Evolutionary conservation across 2,888 invertebrate species (phyloP), one percentile per base, ranked within the genome.

Genomic region (Noctua pronuba): DNA sequence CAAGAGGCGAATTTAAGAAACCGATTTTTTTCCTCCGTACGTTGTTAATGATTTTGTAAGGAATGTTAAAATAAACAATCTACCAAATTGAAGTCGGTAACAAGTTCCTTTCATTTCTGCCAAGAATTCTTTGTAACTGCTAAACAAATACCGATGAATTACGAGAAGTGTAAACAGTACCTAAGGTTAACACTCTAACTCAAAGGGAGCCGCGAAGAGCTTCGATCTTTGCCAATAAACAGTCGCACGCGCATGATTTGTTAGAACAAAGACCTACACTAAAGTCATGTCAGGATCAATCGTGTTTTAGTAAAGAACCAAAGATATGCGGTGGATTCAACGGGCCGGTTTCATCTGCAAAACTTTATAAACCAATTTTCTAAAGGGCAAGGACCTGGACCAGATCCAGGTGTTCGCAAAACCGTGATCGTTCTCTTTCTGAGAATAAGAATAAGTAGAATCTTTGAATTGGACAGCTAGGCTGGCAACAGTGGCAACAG

Each of bases 191-290:
- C 74, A 86, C 71, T 80, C 67, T 52, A 58, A 78, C 79, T 90
- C 89, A 91, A 92, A 91, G 87, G 88, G 87, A 83, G 75, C 86
- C 85, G 90, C 80, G n/a, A 24, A 77, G 60, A 82, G 68, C 65
- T 87, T 88, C 83, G 85, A 80, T 73, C 77, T 81, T 88, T 83
- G 91, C 90, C 82, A 90, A 93, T 93, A 93, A 92, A 92, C 92
- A 91, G 75, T 86, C 84, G 73, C 80, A 76, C n/a, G 66, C 72
- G 75, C 76, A 80, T 70, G 60, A 86, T 78, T 78, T 75, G 66
- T 79, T 69, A n/a, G 73, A 79, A 75, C 85, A 79, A 75, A 71
- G 77, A 76, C 75, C 69, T 60, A 66, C 21, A 60, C 31, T 35
- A 24, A 38, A 64, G 38, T 55, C 55, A 18, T 58, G 28, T 28